Percentiles rank a stretch among this genome's conserved stretches.
phyloP scores from a whole-genome alignment of 2,113 vertebrate genomes.

The Xenopus tropicalis region UCB_Xtro_10.0 CM004444.2:145112501-145113000 shows the following conservation, averaged over 20 bases:
- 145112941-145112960: not conserved
- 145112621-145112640: too few relatives aligned
- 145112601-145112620: too few relatives aligned
- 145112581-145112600: too few relatives aligned
- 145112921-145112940: not conserved
- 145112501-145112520: too few relatives aligned
- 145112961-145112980: not conserved
- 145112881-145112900: slow-evolving; percentile 23
- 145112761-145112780: slow-evolving; percentile 32
- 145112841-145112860: slow-evolving; percentile 10
- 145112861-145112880: slow-evolving; percentile 31
- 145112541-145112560: too few relatives aligned
- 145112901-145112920: slow-evolving; percentile 10
- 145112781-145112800: slow-evolving; percentile 35
- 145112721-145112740: slow-evolving; percentile 18
- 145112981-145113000: not conserved
- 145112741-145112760: slow-evolving; percentile 34
- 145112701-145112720: slow-evolving; percentile 21
- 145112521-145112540: too few relatives aligned
- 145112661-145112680: slow-evolving; percentile 16
- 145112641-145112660: slow-evolving; percentile 18
- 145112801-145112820: slow-evolving; percentile 38
- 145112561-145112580: too few relatives aligned
- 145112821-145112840: slow-evolving; percentile 34
- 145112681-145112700: slow-evolving; percentile 21